Evolutionary conservation across 2,888 invertebrate species (phyloP).

Genomic region (Crematogaster levior): DNA sequence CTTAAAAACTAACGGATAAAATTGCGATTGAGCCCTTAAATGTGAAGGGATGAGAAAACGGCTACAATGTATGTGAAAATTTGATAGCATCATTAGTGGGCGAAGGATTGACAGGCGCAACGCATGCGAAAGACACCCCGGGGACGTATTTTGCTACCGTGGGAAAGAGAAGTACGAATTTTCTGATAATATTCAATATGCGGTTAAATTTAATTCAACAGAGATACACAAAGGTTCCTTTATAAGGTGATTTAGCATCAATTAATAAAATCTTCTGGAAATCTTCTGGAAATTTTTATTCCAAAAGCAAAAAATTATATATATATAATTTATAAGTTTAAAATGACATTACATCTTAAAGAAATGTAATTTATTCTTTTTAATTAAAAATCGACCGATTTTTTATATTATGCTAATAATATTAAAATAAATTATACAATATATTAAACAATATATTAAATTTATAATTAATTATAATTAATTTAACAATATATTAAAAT

Average conservation of each 20-base stretch:
- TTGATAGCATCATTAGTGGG: conserved; percentile 63
- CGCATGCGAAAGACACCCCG: conserved; percentile 64
- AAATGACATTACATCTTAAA: neutral
- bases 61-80: conserved; percentile 52
- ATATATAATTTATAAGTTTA: neutral
- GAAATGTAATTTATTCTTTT: neutral
- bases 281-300: neutral
- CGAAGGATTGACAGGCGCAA: conserved; percentile 62
- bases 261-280: neutral
- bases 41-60: neutral
- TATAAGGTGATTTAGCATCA: neutral
- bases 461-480: too few species aligned
- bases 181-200: conserved; percentile 37
- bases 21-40: neutral
- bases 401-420: neutral
- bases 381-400: neutral
- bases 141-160: conserved; percentile 63
- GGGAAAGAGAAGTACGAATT: conserved; percentile 64
- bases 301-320: neutral
- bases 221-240: neutral
- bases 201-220: conserved; percentile 32
- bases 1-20: neutral
- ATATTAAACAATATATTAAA: neutral
- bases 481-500: too few species aligned
- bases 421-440: conserved; percentile 1